Conservation (phyloP, 1,140 invertebrate species). For the Brachionus angularis region DNA sequence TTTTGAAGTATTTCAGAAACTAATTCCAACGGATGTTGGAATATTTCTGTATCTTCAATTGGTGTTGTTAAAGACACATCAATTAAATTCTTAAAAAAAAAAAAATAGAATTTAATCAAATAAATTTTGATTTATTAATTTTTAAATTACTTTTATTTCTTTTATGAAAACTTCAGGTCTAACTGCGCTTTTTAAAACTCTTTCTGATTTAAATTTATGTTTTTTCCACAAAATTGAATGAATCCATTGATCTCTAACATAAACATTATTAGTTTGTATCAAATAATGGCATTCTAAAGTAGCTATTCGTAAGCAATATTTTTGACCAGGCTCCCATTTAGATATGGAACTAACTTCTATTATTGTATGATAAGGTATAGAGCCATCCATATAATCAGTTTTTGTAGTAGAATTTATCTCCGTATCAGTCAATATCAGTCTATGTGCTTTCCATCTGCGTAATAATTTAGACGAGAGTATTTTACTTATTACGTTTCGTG, state of each 20-base stretch:
- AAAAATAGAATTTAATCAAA: too few species aligned
- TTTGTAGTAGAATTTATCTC: conserved; percentile 71
- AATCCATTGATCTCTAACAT: conserved; percentile 77
- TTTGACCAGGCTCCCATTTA: conserved; percentile 73
- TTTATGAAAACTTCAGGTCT: conserved; percentile 73
- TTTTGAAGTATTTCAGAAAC: conserved; percentile 66
- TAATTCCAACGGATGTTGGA: conserved; percentile 69
- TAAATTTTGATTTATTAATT: too few species aligned
- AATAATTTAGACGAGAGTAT: conserved; percentile 75
- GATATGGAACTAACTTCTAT: conserved; percentile 74
- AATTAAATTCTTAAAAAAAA: conserved; percentile 66
- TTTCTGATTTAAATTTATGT: conserved; percentile 71
- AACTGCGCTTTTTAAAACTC: conserved; percentile 66
- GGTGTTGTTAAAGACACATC: conserved; percentile 73
- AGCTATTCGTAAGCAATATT: conserved; percentile 74
- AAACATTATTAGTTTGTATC: conserved; percentile 73
- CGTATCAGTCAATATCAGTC: conserved; percentile 67
- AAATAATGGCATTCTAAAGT: conserved; percentile 72
- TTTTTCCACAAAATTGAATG: conserved; percentile 80
- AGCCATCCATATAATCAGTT: conserved; percentile 67
- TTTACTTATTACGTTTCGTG: conserved; percentile 73
- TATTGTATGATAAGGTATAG: conserved; percentile 71
- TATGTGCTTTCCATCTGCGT: conserved; percentile 74
- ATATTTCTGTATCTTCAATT: conserved; percentile 72
- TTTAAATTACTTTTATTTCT: conserved; percentile 73